These are phyloP conservation scores for Hippocampus abdominalis DNA, from an alignment of 2,113 vertebrate genomes.

Conservation along the genomic window DNA sequence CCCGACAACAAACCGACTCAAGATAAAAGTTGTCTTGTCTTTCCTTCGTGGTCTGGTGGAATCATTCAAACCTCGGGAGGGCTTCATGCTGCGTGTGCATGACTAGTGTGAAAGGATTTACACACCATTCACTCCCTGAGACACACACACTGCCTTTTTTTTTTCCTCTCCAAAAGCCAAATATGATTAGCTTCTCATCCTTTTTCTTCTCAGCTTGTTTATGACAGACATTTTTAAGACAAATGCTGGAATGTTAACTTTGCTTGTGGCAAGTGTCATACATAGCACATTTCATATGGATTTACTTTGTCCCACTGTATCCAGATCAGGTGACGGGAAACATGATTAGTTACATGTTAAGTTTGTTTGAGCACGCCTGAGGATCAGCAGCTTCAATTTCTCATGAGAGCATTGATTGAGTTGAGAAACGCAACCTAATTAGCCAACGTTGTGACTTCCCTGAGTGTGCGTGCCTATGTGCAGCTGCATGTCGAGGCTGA, in stretches of 20 bases:
- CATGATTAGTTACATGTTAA: slow-evolving; percentile 25
- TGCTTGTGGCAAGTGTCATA: slow-evolving; percentile 27
- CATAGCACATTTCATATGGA: slow-evolving; percentile 26
- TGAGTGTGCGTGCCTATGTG: slow-evolving; percentile 30
- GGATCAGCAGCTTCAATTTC: slow-evolving; percentile 28
- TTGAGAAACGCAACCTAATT: slow-evolving; percentile 52
- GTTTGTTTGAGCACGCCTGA: slow-evolving; percentile 30
- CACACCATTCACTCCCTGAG: slow-evolving; percentile 41
- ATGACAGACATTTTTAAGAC: slow-evolving; percentile 43
- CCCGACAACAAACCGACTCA: slow-evolving; percentile 36
- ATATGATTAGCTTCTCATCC: not conserved
- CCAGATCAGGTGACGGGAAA: slow-evolving; percentile 21
- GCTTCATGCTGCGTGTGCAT: slow-evolving; percentile 25
- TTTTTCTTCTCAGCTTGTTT: not conserved
- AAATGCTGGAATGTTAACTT: slow-evolving; percentile 52
- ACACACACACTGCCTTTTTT: slow-evolving; percentile 18
- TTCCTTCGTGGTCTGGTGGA: slow-evolving; percentile 62
- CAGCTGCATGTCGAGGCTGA: slow-evolving; percentile 54
- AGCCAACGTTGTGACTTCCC: slow-evolving; percentile 66
- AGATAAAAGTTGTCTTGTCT: slow-evolving; percentile 51
- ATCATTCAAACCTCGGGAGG: slow-evolving; percentile 64
- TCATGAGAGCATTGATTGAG: slow-evolving; percentile 38
- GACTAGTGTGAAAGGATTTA: slow-evolving; percentile 54
- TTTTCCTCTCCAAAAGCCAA: too few species aligned
- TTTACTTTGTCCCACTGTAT: slow-evolving; percentile 37